These are phyloP conservation scores for Loripinus fragilis DNA, from an alignment of 2,888 invertebrate genomes.

Conservation along the genomic window DNA sequence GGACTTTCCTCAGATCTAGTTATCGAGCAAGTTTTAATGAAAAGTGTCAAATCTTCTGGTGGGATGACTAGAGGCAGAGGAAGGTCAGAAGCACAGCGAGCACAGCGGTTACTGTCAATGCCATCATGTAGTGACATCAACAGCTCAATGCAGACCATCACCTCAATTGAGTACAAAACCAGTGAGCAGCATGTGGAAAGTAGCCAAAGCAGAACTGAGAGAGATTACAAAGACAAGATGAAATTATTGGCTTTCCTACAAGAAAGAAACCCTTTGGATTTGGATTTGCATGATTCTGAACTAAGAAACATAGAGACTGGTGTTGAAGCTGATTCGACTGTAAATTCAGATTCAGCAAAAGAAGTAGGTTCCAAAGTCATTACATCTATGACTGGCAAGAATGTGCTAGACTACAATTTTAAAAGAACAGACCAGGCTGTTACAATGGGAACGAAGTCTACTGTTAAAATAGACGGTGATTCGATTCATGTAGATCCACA, in stretches of 20 bases:
- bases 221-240: conserved; percentile 24
- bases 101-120: too few relatives aligned
- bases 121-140: too few relatives aligned
- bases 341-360: conserved; percentile 11
- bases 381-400: conserved; percentile 43
- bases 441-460: conserved; percentile 26
- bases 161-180: conserved; percentile 19
- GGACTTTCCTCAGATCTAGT: background rate
- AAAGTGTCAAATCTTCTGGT: background rate
- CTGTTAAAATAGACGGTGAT: conserved; percentile 34
- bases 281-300: conserved; percentile 15
- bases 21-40: background rate
- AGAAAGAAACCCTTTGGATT: conserved; percentile 25
- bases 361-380: conserved; percentile 43
- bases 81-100: too few relatives aligned
- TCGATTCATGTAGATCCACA: background rate
- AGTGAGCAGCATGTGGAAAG: conserved; percentile 10
- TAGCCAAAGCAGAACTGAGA: conserved; percentile 8
- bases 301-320: conserved; percentile 30
- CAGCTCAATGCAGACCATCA: conserved; percentile 43
- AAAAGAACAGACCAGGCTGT: conserved; percentile 32
- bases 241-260: background rate
- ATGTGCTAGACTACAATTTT: conserved; percentile 24
- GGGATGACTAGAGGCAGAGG: too few relatives aligned
- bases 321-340: conserved; percentile 6